These are phyloP conservation scores for Pristionchus japonicus DNA, from an alignment of 2,888 invertebrate genomes.

Conservation along the genomic window DNA sequence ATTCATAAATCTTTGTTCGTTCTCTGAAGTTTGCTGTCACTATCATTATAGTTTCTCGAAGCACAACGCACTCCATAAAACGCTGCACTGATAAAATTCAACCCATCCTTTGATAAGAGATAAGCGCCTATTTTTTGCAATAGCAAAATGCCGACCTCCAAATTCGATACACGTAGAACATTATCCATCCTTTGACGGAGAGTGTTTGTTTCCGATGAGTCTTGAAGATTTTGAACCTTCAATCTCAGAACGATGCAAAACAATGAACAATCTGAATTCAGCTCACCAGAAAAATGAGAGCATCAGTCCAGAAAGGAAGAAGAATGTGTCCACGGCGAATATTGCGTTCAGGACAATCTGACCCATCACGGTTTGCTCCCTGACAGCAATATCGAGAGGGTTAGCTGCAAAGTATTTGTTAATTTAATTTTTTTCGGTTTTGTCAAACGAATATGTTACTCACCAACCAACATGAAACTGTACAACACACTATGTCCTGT, in stretches of 20 bases:
- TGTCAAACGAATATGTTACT: background rate
- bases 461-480: background rate
- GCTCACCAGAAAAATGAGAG: conserved; percentile 38
- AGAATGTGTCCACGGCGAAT: conserved; percentile 60
- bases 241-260: background rate
- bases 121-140: background rate
- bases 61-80: background rate
- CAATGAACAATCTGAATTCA: background rate
- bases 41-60: too few relatives aligned
- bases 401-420: conserved; percentile 30
- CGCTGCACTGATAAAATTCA: background rate
- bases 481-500: background rate
- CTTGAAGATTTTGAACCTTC: conserved; percentile 53
- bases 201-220: conserved; percentile 26
- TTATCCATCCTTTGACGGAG: conserved; percentile 48
- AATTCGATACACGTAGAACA: conserved; percentile 53
- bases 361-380: conserved; percentile 19
- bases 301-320: conserved; percentile 58
- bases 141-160: conserved; percentile 41
- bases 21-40: too few relatives aligned
- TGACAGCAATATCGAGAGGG: conserved; percentile 48
- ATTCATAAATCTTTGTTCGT: too few relatives aligned
- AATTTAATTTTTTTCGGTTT: background rate
- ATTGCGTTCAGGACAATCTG: conserved; percentile 54
- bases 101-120: background rate